Conservation (phyloP, 2,797 vertebrate genomes). For the Stomatorhinus walkeri region DNA sequence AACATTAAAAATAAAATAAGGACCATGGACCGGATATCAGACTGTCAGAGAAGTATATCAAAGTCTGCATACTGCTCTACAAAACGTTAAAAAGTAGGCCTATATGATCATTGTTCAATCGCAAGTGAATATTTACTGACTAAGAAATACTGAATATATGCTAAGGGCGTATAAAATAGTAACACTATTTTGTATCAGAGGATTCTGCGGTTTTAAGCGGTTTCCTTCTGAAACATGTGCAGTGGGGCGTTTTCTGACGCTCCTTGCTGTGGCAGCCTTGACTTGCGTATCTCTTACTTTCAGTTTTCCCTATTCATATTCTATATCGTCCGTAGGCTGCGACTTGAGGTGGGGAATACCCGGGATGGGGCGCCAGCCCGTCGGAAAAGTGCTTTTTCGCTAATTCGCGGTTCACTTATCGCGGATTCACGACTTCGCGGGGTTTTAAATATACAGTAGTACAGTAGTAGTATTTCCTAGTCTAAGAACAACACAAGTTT, state of each 20-base stretch:
- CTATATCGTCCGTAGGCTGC: not conserved
- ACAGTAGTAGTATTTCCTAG: too few species aligned
- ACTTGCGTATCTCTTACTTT: not conserved
- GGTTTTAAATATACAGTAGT: too few species aligned
- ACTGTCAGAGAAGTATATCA: not conserved
- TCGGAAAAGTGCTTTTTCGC: not conserved
- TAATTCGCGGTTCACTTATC: too few species aligned
- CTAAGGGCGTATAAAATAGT: not conserved
- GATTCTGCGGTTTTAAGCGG: not conserved
- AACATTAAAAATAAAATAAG: not conserved
- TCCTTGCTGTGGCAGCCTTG: not conserved
- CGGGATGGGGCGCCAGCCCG: not conserved
- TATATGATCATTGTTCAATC: not conserved
- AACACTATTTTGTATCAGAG: not conserved
- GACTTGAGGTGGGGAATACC: not conserved
- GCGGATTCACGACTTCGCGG: too few species aligned
- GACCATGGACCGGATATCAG: not conserved
- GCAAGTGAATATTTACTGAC: not conserved
- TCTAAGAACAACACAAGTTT: too few species aligned
- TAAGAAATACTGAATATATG: not conserved
- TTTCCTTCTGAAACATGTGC: not conserved
- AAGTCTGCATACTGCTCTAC: not conserved
- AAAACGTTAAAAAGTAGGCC: not conserved
- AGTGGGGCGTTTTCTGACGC: not conserved
- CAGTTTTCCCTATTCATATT: not conserved